Base-by-base conservation (phyloP, 2,113 vertebrate species). In the Poecile atricapillus region DNA sequence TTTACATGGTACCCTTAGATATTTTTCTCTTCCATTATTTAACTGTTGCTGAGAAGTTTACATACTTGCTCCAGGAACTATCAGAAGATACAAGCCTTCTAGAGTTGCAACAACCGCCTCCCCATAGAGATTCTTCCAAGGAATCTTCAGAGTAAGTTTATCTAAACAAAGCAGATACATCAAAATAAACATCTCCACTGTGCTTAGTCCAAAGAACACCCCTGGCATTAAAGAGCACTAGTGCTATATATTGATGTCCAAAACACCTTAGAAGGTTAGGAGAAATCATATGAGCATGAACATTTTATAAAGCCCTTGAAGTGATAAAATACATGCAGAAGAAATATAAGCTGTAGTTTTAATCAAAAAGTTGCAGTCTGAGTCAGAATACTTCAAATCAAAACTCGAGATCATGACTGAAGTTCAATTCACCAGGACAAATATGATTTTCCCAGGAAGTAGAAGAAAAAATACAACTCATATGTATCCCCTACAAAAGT, bases 121-220 rank as follows among this genome's bases (percentile, higher is more conserved):
- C 3, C 97, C 99, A 90, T 99, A 99, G 24, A 99, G 98, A 93
- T 99, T 99, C 97, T 99, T 99, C 99, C 99, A 99, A 52, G 99
- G 99, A 89, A 99, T 99, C 98, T 99, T 99, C 98, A 99, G 81
- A 15, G 98, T 99, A 80, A 99, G 98, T 93, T 99, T 99, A 83
- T 98, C 99, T 99, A 96, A 78, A 97, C 52, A 95, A 95, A 98
- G 81, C 88, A 96, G 74, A 91, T 46, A 87, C 22, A 79, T 56
- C 49, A 89, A 73, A 86, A 63, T 33, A 59, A 59, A 44, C 50
- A 52, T 15, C 82, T 24, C 22, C 3, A 3, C 30, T 33, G 22
- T 24, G 7, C 37, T 75, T 74, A 39, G 21, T 62, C 10, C 55
- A 74, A 82, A 70, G 25, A 82, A 11, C 7, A 73, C 6, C 23